Base-by-base conservation (phyloP, 2,797 vertebrate genomes). In the Urosaurus nigricauda region DNA sequence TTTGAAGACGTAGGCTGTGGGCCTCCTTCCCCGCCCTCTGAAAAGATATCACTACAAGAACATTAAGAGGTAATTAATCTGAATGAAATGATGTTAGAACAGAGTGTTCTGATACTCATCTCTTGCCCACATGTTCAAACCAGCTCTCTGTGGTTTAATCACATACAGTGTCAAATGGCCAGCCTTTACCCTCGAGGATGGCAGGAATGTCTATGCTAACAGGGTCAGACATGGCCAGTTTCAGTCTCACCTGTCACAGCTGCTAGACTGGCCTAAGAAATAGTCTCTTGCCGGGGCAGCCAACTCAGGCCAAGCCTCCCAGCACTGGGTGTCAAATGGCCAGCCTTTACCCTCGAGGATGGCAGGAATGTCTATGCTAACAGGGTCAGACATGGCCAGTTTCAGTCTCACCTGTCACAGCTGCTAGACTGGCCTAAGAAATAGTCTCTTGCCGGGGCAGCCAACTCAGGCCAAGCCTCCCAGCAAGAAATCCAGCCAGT, bases 351-450 rank as follows among this genome's bases (percentile, higher is more conserved):
- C 56, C 65, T 56, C 56, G 47, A 89, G 7, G 26, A 7, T 29
- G 37, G n/a, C 56, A 68, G 19, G 63, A 32, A 43, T 82, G 47
- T 56, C 70, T 81, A 14, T n/a, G 24, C 8, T 13, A 60, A 40
- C 35, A 17, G 26, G 56, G 84, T 75, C 79, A 86, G n/a, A 68
- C 40, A n/a, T n/a, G 84, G 68, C 35, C 70, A 82, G 5, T 13
- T 56, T 29, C 58, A 65, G 47, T 82, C 56, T 89, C 70, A 1
- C 70, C 43, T 89, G 77, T 86, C 88, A 89, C 56, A 63, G 56
- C 47, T 73, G 79, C 70, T 65, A 13, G 11, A 26, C 60, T 74
- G 40, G 37, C 51, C n/a, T 83, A 40, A 63, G 71, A 88, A 83
- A 65, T 19, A 47, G 63, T 37, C 51, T 80, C 85, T 37, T 29